Conservation (phyloP, 2,888 invertebrate genomes). For the Apamea crenata region DNA sequence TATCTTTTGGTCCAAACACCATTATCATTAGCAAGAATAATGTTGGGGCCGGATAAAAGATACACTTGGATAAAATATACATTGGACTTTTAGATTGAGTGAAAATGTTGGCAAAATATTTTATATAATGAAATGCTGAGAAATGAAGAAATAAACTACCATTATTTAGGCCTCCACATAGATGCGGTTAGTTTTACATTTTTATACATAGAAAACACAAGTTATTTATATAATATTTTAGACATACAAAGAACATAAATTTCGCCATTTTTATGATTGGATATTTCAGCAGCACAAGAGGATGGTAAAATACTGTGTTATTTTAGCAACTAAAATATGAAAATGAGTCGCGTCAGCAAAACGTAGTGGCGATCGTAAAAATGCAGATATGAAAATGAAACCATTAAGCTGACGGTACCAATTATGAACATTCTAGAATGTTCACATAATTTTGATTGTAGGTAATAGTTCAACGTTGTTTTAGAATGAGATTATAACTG, state of each 20-base stretch:
- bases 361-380: conserved; percentile 60
- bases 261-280: conserved; percentile 21
- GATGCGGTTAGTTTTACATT: neutral
- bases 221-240: neutral
- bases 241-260: neutral
- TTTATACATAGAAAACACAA: neutral
- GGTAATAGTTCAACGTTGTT: neutral
- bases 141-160: conserved; percentile 8
- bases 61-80: conserved; percentile 4
- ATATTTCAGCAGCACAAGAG: conserved; percentile 30
- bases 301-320: conserved; percentile 45
- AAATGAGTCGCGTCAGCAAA: conserved; percentile 60
- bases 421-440: conserved; percentile 45
- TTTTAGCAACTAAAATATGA: conserved; percentile 61
- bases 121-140: neutral
- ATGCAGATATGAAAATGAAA: conserved; percentile 64
- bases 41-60: conserved; percentile 31
- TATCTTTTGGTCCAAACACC: conserved; percentile 55
- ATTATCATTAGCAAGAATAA: conserved; percentile 65
- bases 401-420: conserved; percentile 60
- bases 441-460: conserved; percentile 28
- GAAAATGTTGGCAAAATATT: neutral
- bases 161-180: neutral
- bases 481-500: neutral
- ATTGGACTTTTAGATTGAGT: conserved; percentile 9